Percentiles rank a stretch among this genome's conserved stretches.
Conservation (phyloP, 1,140 invertebrate genomes). For the Dinothrombium tinctorium region DNA sequence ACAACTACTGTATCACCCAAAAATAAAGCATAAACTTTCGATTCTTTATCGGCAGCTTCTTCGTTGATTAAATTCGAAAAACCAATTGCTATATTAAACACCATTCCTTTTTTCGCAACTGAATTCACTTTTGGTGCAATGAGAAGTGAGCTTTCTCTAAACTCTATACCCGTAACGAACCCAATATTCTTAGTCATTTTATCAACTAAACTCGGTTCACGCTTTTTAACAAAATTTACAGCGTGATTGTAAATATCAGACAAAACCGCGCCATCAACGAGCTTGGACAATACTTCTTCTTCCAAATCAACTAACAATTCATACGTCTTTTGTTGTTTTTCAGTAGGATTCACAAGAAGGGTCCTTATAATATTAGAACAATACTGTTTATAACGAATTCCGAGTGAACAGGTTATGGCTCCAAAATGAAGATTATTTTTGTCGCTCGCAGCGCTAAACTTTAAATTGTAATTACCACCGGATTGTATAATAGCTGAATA, state of each 20-base stretch:
- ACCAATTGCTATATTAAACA: constrained; percentile 87
- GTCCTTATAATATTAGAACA: constrained; percentile 96
- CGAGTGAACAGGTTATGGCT: constrained; percentile 79
- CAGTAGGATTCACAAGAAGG: constrained; percentile 80
- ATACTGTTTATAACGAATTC: constrained; percentile 84
- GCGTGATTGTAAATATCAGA: constrained; percentile 70
- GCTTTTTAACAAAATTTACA: constrained; percentile 54
- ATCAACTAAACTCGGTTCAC: constrained; percentile 60
- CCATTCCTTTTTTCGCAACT: constrained; percentile 69
- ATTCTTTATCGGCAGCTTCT: constrained; percentile 47
- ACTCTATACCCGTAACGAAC: constrained; percentile 94
- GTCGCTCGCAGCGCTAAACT: constrained; percentile 80
- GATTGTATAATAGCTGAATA: constrained; percentile 97
- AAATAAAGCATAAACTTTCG: constrained; percentile 78
- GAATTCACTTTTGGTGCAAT: constrained; percentile 68
- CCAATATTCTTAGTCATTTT: constrained; percentile 86
- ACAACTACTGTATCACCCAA: constrained; percentile 90
- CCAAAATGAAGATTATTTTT: constrained; percentile 88
- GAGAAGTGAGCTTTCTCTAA: constrained; percentile 73
- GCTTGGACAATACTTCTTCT: constrained; percentile 62
- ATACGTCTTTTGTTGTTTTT: constrained; percentile 54
- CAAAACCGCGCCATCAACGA: constrained; percentile 58
- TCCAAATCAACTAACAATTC: constrained; percentile 76
- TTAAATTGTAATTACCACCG: constrained; percentile 84
- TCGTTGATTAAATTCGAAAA: constrained; percentile 64